Evolutionary conservation across 1,140 invertebrate species (phyloP), one percentile per base, ranked within the genome.

Genomic region (Eriosoma lanigerum): DNA sequence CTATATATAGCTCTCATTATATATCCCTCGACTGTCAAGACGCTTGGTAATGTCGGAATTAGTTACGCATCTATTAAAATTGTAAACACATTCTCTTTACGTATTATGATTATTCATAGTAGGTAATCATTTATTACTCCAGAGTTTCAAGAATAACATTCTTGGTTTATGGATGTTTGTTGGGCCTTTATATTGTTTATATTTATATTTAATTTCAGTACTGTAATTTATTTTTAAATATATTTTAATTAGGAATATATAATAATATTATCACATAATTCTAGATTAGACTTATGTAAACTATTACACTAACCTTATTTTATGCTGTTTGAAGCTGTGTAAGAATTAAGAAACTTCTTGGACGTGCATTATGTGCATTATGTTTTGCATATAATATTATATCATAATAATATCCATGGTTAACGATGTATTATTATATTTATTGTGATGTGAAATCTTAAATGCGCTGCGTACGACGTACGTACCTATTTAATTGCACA

Each of bases 1-100:
- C 68, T 72, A 72, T 52, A 72, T 72, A 72, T 72, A 72, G 68
- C 46, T 72, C 68, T 48, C 66, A 26, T 70, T 70, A 70, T 70
- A 48, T 68, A 72, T 32, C 68, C 24, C 46, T 48, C 64, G 0
- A 15, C 24, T 52, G 68, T 29, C 68, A 17, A 19, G 46, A n/a
- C 48, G 10, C 68, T 52, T 3, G 9, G 68, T 68, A 29, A 52
- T 50, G 46, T 72, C 68, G 19, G 50, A 72, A 72, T 72, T 72
- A 72, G 68, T 52, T 29, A 52, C 26, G 24, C 68, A 6, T 72
- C 26, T 72, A 52, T 29, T 52, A 72, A 72, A 72, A 72, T 68
- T 13, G 21, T 68, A 8, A n/a, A 24, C 13, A 13, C 38, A 46
- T 46, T 5, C 15, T 38, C 17, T 9, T 66, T 21, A 44, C 56